Percentiles rank a stretch among this genome's conserved stretches.
phyloP scores from a whole-genome alignment of 2,797 vertebrate species.

The Orestias chungarensis region DNA sequence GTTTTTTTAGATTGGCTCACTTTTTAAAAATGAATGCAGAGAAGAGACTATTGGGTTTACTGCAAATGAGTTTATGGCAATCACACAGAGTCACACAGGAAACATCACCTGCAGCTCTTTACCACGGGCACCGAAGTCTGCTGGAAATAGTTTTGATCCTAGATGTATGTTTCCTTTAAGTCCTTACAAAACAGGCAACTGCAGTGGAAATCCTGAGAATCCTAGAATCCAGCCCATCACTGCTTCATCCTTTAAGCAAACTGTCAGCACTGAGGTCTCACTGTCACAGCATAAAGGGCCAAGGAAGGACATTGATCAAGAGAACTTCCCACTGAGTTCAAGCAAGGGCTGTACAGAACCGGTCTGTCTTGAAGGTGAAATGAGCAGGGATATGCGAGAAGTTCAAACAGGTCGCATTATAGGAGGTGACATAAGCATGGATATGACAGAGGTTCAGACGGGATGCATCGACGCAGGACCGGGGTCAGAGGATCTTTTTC shows the following conservation, averaged over 20 bases:
- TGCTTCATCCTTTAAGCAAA: constrained; percentile 17
- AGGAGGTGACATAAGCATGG: constrained; percentile 35
- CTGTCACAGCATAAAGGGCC: constrained; percentile 19
- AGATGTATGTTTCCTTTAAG: constrained; percentile 41
- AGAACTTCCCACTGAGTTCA: constrained; percentile 47
- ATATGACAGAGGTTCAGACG: constrained; percentile 48
- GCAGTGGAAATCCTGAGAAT: constrained; percentile 6
- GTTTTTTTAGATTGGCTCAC: constrained; percentile 51
- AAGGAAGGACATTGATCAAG: constrained; percentile 60
- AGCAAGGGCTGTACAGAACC: constrained; percentile 4
- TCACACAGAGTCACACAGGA: constrained; percentile 86
- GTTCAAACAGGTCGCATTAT: constrained; percentile 39
- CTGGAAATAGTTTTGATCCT: constrained; percentile 24
- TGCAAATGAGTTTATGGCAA: constrained; percentile 83
- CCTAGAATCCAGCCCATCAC: neutral
- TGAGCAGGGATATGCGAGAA: constrained; percentile 53
- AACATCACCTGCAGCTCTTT: constrained; percentile 71
- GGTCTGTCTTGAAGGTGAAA: constrained; percentile 10
- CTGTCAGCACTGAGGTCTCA: constrained; percentile 4
- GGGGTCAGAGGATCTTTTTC: constrained; percentile 13
- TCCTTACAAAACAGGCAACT: constrained; percentile 41
- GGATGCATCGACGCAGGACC: constrained; percentile 24
- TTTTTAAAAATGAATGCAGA: constrained; percentile 38
- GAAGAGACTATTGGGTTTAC: constrained; percentile 73
- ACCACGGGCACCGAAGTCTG: neutral